Percentiles rank a stretch among this genome's conserved stretches.
phyloP scores from a whole-genome alignment of 2,888 invertebrate genomes.

The Campaea margaritaria region DNA sequence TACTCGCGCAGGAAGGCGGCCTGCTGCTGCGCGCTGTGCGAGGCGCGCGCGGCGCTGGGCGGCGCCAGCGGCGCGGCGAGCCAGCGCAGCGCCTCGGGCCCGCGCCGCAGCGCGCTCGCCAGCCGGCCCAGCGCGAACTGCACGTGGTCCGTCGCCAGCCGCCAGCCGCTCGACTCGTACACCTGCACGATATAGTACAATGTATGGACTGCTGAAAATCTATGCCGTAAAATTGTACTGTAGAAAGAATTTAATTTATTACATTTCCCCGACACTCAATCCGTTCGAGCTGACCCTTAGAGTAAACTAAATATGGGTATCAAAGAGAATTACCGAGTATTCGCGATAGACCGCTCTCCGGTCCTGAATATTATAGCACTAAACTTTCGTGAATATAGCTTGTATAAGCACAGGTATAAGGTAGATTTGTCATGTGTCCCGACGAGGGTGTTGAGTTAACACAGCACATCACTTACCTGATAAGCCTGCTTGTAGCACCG shows the following conservation, averaged over 20 bases:
- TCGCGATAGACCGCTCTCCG: no score
- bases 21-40: slow-evolving; percentile 88
- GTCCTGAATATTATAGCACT: no score
- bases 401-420: no score
- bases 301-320: no score
- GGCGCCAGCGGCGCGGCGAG: slow-evolving; percentile 90
- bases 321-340: no score
- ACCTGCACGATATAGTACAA: slow-evolving; percentile 82
- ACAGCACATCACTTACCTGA: slow-evolving; percentile 85
- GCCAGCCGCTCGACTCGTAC: slow-evolving; percentile 93
- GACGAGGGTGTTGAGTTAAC: not conserved
- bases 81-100: slow-evolving; percentile 81
- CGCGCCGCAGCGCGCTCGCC: slow-evolving; percentile 93
- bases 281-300: no score
- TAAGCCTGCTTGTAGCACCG: slow-evolving; percentile 96
- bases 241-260: no score
- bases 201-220: no score
- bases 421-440: no score
- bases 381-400: no score
- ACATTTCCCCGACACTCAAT: no score
- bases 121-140: slow-evolving; percentile 97
- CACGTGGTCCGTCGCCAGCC: slow-evolving; percentile 97
- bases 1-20: slow-evolving; percentile 94
- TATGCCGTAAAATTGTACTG: no score
- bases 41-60: slow-evolving; percentile 87